A percentile compares a stretch with the other conserved stretches of the same genome.
Conservation (phyloP, 2,113 vertebrate genomes). For the Myrmecophaga tridactyla region DNA sequence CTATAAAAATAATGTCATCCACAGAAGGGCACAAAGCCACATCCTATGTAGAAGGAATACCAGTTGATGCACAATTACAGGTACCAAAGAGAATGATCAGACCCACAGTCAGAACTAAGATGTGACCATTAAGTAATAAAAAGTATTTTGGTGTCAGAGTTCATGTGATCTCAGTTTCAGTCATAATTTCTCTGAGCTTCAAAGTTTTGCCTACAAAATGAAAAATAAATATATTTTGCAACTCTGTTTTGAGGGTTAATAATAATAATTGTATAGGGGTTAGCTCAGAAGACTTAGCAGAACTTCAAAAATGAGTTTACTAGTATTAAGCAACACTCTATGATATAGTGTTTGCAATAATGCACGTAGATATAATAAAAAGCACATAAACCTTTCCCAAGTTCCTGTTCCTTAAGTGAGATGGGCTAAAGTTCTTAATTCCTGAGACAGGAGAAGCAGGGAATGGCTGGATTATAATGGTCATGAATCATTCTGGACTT, state of each 20-base stretch:
- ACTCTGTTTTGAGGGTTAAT: not conserved
- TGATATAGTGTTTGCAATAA: too few relatives aligned
- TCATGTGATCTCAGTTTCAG: not conserved
- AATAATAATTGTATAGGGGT: not conserved
- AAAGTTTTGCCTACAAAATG: not conserved
- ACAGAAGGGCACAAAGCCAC: not conserved
- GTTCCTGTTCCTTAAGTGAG: not conserved
- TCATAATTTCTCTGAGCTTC: not conserved
- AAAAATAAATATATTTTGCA: not conserved
- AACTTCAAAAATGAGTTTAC: not conserved
- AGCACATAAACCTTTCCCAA: not conserved
- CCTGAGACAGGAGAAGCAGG: not conserved
- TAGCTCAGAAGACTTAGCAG: not conserved
- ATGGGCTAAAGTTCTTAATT: not conserved
- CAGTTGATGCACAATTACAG: not conserved
- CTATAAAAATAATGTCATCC: not conserved
- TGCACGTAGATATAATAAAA: not conserved
- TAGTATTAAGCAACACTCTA: not conserved
- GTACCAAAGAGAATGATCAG: not conserved
- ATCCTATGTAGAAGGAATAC: not conserved
- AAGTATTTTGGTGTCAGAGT: not conserved
- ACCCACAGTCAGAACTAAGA: not conserved
- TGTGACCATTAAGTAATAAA: not conserved
- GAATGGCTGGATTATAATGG: not conserved
- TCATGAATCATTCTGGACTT: not conserved